These are phyloP conservation scores for Lepidurus packardi DNA, from an alignment of 1,140 invertebrate genomes.

Conservation along the genomic window DNA sequence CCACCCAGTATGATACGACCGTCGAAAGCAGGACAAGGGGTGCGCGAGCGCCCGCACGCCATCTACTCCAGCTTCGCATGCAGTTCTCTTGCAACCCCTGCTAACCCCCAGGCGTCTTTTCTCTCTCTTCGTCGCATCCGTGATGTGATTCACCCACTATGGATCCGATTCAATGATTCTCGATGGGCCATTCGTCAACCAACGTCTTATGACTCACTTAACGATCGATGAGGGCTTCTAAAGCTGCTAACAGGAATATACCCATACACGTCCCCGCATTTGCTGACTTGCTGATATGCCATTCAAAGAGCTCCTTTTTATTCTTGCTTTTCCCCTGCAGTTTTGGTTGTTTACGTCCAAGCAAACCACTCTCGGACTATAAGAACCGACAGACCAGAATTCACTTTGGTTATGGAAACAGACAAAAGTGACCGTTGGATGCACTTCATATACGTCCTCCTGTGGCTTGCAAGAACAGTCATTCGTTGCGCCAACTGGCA, in stretches of 20 bases:
- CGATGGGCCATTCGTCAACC: conserved; percentile 12
- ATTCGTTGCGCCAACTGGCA: not conserved
- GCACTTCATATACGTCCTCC: not conserved
- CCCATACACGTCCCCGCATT: not conserved
- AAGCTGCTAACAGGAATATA: conserved; percentile 19
- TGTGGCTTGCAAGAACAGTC: not conserved
- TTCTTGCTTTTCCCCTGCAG: not conserved
- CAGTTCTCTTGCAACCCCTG: not conserved
- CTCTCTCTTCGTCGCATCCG: not conserved
- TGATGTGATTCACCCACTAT: conserved; percentile 21
- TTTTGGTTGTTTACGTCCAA: not conserved
- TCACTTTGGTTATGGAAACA: not conserved
- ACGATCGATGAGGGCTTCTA: conserved; percentile 18
- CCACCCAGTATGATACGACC: not conserved
- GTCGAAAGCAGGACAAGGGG: not conserved
- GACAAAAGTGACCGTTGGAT: not conserved
- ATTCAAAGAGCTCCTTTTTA: not conserved
- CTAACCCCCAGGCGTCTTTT: not conserved
- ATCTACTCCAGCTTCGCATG: not conserved
- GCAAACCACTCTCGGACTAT: not conserved
- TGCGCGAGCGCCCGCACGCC: not conserved
- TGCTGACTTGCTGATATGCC: conserved; percentile 14
- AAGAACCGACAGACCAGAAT: not conserved
- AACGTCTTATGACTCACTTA: conserved; percentile 22
- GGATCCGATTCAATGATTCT: conserved; percentile 21